Percentiles rank a stretch among this genome's conserved stretches.
phyloP scores from a whole-genome alignment of 2,113 vertebrate genomes.

The Amphiprion percula region DNA sequence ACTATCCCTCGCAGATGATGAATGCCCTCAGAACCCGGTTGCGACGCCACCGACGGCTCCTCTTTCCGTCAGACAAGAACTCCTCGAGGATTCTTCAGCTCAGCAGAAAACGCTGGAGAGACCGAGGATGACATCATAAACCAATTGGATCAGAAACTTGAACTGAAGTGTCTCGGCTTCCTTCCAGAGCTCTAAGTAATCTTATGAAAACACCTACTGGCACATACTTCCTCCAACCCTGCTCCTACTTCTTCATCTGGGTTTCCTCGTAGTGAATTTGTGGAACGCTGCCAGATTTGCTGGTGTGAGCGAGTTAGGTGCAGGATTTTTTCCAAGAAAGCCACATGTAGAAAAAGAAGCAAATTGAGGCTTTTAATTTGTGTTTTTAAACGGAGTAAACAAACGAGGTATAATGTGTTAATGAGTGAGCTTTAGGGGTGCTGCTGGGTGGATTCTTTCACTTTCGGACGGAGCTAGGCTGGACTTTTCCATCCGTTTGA shows the following conservation, averaged over 20 bases:
- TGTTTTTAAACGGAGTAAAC: background rate
- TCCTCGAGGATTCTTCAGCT: background rate
- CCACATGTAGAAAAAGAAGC: background rate
- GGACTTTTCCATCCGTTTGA: background rate
- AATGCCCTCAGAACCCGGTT: background rate
- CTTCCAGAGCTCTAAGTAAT: slow-evolving; percentile 4
- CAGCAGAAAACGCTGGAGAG: background rate
- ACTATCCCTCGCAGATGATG: background rate
- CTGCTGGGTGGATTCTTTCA: background rate
- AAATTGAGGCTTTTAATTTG: background rate
- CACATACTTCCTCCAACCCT: background rate
- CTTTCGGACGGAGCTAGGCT: background rate
- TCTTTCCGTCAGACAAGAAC: background rate
- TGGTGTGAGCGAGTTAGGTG: background rate
- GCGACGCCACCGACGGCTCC: background rate
- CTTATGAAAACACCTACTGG: background rate
- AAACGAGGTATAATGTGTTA: background rate
- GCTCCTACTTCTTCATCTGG: background rate
- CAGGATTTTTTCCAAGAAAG: slow-evolving; percentile 1
- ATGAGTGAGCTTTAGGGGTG: background rate
- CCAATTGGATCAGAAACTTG: background rate
- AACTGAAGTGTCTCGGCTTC: background rate
- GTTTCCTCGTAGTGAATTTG: background rate
- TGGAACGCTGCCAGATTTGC: background rate
- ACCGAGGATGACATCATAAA: background rate